Conservation (phyloP, 2,113 vertebrate species). For the Arizona elegans region DNA sequence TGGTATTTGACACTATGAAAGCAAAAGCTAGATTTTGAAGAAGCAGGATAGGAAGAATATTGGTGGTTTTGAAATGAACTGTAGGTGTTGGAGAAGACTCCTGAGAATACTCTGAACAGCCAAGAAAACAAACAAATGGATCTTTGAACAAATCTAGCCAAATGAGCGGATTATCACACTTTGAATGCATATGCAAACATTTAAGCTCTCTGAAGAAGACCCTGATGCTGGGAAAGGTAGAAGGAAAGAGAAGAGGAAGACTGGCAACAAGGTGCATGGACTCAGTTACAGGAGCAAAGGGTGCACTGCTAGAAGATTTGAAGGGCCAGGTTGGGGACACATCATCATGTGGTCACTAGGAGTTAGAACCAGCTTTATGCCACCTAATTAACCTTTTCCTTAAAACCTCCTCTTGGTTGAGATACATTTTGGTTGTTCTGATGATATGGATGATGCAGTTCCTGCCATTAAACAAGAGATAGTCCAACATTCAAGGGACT, state of each 20-base stretch:
- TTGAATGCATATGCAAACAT: background rate
- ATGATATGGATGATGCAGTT: background rate
- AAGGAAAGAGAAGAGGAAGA: background rate
- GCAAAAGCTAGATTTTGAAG: background rate
- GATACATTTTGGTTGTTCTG: background rate
- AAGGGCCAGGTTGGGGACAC: background rate
- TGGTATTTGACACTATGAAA: background rate
- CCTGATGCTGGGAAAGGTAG: background rate
- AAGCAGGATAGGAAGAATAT: background rate
- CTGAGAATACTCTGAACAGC: background rate
- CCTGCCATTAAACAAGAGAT: background rate
- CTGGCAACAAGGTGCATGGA: background rate
- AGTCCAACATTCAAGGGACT: background rate
- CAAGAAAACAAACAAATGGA: background rate
- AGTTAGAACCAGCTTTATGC: background rate
- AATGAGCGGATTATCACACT: background rate
- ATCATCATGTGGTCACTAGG: background rate
- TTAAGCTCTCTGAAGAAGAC: background rate
- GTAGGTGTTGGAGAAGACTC: background rate
- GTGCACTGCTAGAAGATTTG: background rate
- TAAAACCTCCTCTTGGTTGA: background rate
- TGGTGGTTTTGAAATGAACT: background rate
- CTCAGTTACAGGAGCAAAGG: background rate
- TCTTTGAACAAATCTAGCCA: background rate
- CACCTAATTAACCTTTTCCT: background rate